Conservation (phyloP, 1,140 invertebrate species). For the Drosophila melanica region DNA sequence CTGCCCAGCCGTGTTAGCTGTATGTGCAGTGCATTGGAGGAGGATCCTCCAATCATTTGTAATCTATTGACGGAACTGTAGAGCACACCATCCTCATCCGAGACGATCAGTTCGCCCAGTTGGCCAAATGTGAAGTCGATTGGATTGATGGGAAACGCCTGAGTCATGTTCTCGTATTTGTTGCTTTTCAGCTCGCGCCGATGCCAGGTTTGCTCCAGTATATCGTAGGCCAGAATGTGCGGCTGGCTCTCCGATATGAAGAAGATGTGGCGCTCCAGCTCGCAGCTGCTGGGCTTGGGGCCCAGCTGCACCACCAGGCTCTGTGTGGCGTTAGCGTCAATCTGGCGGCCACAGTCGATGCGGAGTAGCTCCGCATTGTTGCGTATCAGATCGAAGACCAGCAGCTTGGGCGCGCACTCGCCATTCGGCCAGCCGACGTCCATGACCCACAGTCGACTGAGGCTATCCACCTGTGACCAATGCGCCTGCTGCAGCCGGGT, state of each 20-base stretch:
- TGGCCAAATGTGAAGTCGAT: constrained; percentile 66
- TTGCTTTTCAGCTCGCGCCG: constrained; percentile 43
- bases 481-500: constrained; percentile 66
- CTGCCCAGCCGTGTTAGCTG: constrained; percentile 60
- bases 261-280: constrained; percentile 70
- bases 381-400: constrained; percentile 77
- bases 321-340: constrained; percentile 37
- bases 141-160: constrained; percentile 65
- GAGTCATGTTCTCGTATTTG: constrained; percentile 66
- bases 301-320: constrained; percentile 65
- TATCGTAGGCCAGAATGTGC: constrained; percentile 74
- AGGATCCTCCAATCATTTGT: constrained; percentile 14
- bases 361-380: constrained; percentile 70
- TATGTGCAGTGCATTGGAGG: constrained; percentile 16
- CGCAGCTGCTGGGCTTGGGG: constrained; percentile 56
- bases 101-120: constrained; percentile 58
- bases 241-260: constrained; percentile 55
- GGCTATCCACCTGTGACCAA: constrained; percentile 75
- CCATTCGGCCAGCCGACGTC: constrained; percentile 61
- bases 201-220: constrained; percentile 75
- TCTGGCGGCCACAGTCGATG: constrained; percentile 67
- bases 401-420: constrained; percentile 64
- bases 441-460: constrained; percentile 75
- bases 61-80: constrained; percentile 52
- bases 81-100: constrained; percentile 65